These are phyloP conservation scores for Hydrocynus forskahlii DNA, from an alignment of 2,797 vertebrate genomes.

Conservation along the genomic window DNA sequence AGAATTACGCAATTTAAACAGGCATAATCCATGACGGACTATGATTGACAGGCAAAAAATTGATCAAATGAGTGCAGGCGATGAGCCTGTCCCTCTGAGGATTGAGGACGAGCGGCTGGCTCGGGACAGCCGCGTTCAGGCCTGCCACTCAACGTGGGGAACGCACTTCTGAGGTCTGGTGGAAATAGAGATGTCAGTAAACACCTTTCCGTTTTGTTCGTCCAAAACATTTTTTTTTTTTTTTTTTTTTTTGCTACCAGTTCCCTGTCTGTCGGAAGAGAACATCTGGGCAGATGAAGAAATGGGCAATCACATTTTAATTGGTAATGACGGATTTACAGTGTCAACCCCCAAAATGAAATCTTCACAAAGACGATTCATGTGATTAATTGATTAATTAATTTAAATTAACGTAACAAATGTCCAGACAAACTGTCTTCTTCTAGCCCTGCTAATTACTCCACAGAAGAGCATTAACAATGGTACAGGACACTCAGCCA, in stretches of 20 bases:
- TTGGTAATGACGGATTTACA: not conserved
- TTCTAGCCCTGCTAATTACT: not conserved
- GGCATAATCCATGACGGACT: constrained; percentile 56
- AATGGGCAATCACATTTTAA: not conserved
- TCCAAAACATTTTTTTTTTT: not conserved
- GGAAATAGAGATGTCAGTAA: constrained; percentile 20
- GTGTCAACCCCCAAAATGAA: not conserved
- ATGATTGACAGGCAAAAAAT: constrained; percentile 56
- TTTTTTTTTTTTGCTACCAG: not conserved
- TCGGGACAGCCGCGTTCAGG: not conserved
- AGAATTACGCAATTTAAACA: constrained; percentile 57
- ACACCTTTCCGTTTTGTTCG: not conserved
- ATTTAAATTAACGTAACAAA: not conserved
- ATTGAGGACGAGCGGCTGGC: constrained; percentile 26
- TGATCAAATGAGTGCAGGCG: constrained; percentile 43
- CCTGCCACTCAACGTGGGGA: constrained; percentile 2
- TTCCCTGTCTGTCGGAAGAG: not conserved
- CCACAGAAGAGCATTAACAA: too few relatives aligned
- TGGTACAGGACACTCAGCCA: too few relatives aligned
- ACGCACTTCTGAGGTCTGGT: not conserved
- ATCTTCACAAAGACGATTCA: not conserved
- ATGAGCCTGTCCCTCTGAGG: constrained; percentile 32
- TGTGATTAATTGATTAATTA: not conserved
- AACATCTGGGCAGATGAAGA: not conserved
- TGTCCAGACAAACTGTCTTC: not conserved